These are phyloP conservation scores for Drosophila parthenogenetica DNA, from an alignment of 2,888 invertebrate genomes.

Conservation along the genomic window DNA sequence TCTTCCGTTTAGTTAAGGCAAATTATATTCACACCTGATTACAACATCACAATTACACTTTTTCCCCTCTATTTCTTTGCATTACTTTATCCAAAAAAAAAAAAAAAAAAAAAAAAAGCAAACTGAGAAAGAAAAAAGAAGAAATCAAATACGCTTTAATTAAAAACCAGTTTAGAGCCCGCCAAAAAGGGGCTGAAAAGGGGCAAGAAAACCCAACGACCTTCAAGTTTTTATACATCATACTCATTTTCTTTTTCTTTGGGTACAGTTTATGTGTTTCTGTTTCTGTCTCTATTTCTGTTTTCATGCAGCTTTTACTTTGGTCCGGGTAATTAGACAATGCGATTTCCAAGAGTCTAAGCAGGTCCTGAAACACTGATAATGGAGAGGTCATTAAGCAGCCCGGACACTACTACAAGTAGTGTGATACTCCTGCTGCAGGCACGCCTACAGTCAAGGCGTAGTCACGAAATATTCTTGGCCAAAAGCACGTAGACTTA, in stretches of 20 bases:
- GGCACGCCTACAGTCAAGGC: not conserved
- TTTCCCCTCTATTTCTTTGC: conserved; percentile 23
- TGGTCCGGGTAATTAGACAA: conserved; percentile 57
- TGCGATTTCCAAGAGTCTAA: conserved; percentile 43
- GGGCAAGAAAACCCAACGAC: conserved; percentile 24
- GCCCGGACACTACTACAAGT: conserved; percentile 2
- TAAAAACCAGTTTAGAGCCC: conserved; percentile 70
- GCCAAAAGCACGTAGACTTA: conserved; percentile 16
- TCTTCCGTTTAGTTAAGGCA: conserved; percentile 21
- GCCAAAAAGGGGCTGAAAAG: conserved; percentile 1
- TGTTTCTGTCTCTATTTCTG: not conserved
- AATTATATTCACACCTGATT: conserved; percentile 77
- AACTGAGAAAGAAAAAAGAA: conserved; percentile 14
- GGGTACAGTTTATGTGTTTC: conserved; percentile 5
- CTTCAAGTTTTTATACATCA: conserved; percentile 27
- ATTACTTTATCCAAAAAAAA: not conserved
- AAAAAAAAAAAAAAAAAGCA: conserved; percentile 3
- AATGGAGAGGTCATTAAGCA: conserved; percentile 64
- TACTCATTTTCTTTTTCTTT: not conserved
- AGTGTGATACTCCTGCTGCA: not conserved
- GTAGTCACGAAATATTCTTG: conserved; percentile 22
- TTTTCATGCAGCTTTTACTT: not conserved
- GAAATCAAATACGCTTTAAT: conserved; percentile 63
- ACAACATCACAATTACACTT: conserved; percentile 48
- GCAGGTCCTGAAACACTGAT: conserved; percentile 34